phyloP scores from a whole-genome alignment of 2,113 vertebrate species.

The Oryzias melastigma region DNA sequence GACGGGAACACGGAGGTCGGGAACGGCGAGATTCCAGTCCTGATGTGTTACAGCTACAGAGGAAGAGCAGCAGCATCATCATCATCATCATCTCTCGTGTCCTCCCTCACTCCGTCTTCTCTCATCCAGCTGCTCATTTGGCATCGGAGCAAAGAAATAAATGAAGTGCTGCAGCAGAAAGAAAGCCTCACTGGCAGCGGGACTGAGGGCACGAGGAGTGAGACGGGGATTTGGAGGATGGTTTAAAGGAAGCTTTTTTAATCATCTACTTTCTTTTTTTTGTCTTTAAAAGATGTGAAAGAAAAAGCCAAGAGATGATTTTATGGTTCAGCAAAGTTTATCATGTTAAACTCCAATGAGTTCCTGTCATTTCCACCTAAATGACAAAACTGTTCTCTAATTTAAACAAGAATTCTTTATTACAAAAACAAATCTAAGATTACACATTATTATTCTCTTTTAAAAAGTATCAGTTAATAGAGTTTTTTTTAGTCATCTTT shows the following conservation, averaged over 20 bases:
- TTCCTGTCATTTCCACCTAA: too few species aligned
- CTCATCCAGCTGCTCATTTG: conserved; percentile 72
- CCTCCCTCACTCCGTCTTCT: conserved; percentile 12
- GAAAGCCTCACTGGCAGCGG: conserved; percentile 51
- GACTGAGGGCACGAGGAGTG: conserved; percentile 38
- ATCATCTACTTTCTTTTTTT: conserved; percentile 9
- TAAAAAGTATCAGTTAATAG: too few species aligned
- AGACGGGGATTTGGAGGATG: conserved; percentile 50
- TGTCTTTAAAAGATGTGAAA: too few species aligned
- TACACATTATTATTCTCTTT: too few species aligned
- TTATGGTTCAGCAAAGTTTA: too few species aligned
- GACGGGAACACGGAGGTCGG: neutral
- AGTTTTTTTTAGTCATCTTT: too few species aligned
- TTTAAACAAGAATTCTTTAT: too few species aligned
- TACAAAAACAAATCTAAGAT: too few species aligned
- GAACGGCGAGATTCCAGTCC: neutral
- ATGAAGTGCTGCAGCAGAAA: conserved; percentile 60
- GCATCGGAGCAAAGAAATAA: conserved; percentile 64
- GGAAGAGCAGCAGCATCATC: conserved; percentile 6
- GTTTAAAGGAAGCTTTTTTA: conserved; percentile 50
- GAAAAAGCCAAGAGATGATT: too few species aligned
- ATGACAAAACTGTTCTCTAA: too few species aligned
- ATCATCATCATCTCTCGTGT: conserved; percentile 30
- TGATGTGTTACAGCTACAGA: conserved; percentile 22
- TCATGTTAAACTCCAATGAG: too few species aligned